Evolutionary conservation across 1,140 invertebrate genomes (phyloP).

Genomic region (Colletes gigas): DNA sequence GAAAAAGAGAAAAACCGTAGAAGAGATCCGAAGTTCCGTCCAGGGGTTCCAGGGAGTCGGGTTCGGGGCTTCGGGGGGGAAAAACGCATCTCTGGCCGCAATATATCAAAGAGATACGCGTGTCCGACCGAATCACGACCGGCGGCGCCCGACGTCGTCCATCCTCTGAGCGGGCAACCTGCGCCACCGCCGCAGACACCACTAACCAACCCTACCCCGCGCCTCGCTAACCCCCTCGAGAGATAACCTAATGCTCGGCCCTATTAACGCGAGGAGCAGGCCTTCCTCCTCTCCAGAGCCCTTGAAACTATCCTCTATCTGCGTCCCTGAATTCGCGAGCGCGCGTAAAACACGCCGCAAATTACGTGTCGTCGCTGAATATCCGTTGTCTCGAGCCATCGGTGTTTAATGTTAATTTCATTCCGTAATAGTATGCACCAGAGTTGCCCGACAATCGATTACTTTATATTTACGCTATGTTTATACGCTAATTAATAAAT

Average conservation of each 20-base stretch:
- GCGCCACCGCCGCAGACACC: slow-evolving; percentile 25
- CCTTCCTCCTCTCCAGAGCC: slow-evolving; percentile 14
- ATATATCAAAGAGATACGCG: slow-evolving; percentile 70
- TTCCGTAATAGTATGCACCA: no score
- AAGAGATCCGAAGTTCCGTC: slow-evolving; percentile 49
- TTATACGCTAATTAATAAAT: no score
- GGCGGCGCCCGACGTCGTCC: slow-evolving; percentile 41
- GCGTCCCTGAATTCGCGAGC: slow-evolving; percentile 8
- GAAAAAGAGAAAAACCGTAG: slow-evolving; percentile 54
- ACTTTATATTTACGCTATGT: no score
- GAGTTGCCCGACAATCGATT: no score
- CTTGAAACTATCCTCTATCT: neutral
- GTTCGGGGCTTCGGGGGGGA: neutral
- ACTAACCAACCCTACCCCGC: neutral
- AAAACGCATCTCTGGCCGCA: slow-evolving; percentile 55
- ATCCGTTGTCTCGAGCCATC: neutral
- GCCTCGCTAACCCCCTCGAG: slow-evolving; percentile 31
- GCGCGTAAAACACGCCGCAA: neutral
- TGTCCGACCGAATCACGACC: slow-evolving; percentile 60
- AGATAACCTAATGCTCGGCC: slow-evolving; percentile 74
- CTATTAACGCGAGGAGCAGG: slow-evolving; percentile 65
- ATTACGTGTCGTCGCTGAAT: slow-evolving; percentile 7
- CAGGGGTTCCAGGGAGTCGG: slow-evolving; percentile 18
- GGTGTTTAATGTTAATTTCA: neutral
- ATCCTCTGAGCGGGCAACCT: slow-evolving; percentile 27